Conservation (phyloP, 2,113 vertebrate species). For the Bubo scandiacus region DNA sequence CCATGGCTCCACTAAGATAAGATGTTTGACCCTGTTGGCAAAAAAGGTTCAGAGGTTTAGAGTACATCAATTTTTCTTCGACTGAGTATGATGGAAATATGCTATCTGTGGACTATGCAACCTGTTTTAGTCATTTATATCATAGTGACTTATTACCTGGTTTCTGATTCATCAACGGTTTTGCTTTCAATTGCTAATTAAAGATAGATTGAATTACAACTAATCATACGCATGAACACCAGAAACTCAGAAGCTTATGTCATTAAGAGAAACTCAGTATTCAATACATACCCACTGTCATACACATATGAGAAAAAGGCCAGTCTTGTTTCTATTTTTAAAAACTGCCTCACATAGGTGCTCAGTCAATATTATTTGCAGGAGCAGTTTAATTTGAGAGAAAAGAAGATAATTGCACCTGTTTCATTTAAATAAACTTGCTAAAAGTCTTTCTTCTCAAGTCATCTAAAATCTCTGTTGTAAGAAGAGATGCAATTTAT, state of each 20-base stretch:
- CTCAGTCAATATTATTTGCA: background rate
- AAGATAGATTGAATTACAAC: background rate
- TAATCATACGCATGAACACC: background rate
- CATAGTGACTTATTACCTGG: background rate
- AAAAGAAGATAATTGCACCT: background rate
- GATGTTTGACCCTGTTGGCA: conserved; percentile 85
- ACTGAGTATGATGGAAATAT: rapidly evolving
- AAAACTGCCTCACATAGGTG: background rate
- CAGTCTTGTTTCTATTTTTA: background rate
- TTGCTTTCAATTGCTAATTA: background rate
- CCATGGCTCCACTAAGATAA: conserved; percentile 96
- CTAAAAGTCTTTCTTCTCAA: background rate
- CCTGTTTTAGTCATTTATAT: background rate
- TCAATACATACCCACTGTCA: background rate
- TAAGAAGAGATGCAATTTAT: background rate
- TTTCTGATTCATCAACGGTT: background rate
- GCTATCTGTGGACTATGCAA: background rate
- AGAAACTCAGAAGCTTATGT: background rate
- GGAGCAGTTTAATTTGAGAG: background rate
- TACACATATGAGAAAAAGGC: background rate
- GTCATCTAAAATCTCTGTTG: background rate
- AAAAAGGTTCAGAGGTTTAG: conserved; percentile 40
- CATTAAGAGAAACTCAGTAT: background rate
- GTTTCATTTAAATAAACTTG: background rate
- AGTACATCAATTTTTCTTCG: background rate